Evolutionary conservation across 2,113 vertebrate species (phyloP).

Genomic region (Illadopsis cleaveri): DNA sequence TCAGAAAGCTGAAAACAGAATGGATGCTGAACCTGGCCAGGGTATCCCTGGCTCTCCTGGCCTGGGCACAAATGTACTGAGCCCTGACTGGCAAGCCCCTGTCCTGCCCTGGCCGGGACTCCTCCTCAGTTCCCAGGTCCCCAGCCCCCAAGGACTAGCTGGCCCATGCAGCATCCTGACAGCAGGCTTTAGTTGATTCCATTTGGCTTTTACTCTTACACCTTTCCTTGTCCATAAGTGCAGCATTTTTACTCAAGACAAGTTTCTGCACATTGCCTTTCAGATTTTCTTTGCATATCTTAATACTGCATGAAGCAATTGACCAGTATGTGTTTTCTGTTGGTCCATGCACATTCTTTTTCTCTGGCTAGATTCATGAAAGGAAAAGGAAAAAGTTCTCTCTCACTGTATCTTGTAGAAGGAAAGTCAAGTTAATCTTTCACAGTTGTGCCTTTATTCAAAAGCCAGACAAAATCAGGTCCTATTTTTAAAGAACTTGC

Average conservation of each 20-base stretch:
- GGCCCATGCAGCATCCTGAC: background rate
- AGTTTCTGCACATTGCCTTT: background rate
- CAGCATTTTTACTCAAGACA: background rate
- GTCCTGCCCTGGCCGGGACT: background rate
- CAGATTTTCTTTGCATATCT: background rate
- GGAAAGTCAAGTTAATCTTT: background rate
- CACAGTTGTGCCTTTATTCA: background rate
- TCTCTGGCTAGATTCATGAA: background rate
- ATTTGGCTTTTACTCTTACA: background rate
- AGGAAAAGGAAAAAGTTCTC: background rate
- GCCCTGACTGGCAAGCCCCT: background rate
- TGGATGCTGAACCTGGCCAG: accelerated
- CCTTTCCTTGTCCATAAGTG: background rate
- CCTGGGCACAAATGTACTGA: accelerated
- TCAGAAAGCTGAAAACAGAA: background rate
- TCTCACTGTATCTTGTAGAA: background rate
- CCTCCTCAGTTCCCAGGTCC: accelerated
- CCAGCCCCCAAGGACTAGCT: background rate
- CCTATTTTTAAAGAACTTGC: background rate
- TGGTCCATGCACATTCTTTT: background rate
- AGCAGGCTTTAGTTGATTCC: background rate
- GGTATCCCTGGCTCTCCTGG: background rate
- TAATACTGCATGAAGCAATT: background rate
- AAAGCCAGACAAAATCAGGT: background rate
- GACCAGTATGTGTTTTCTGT: background rate